Evolutionary conservation across 2,797 vertebrate genomes (phyloP), one percentile per base, ranked within the genome.

Genomic region (Clarias platycephalus): DNA sequence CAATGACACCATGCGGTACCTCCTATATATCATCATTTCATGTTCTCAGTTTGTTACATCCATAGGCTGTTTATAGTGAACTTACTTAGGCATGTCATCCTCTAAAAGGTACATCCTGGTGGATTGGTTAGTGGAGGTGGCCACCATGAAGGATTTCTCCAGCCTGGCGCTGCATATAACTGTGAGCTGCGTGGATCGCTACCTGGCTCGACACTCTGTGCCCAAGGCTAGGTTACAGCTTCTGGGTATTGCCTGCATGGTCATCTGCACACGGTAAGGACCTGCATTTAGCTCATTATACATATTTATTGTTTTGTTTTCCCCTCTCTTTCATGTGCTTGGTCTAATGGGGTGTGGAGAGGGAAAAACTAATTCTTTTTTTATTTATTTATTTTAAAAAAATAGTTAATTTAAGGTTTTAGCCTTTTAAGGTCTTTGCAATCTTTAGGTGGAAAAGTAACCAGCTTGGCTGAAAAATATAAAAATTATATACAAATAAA

Each of bases 61-160:
- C 0, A 18, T 79, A 15, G 24, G 16, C 57, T 78, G 20, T 37
- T 79, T n/a, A 26, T 24, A 44, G 20, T 10, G 12, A 49, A 18
- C 16, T 74, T 16, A 49, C 26, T 53, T 75, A 1, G 4, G 0
- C 15, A 40, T 66, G 22, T 67, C n/a, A 18, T 40, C 0, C 67
- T 68, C 15, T 62, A 82, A 8, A 76, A 99, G 98, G 90, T 99
- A 99, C 90, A 99, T 99, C 83, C 91, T 99, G 83, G 96, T 99
- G 26, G 98, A 99, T 88, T 99, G 98, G 98, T 94, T 99, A 68
- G 98, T 98, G 34, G 98, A 99, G 89, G 98, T 99, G 79, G 97
- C 97, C 87, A 99, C 98, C 31, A 99, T 99, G 97, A 99, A 99
- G 91, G 98, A 98, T 87, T 99, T 99, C 84, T 97, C 98, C 18